Conservation (phyloP, 2,888 invertebrate genomes). For the Neuroscelio doddi region DNA sequence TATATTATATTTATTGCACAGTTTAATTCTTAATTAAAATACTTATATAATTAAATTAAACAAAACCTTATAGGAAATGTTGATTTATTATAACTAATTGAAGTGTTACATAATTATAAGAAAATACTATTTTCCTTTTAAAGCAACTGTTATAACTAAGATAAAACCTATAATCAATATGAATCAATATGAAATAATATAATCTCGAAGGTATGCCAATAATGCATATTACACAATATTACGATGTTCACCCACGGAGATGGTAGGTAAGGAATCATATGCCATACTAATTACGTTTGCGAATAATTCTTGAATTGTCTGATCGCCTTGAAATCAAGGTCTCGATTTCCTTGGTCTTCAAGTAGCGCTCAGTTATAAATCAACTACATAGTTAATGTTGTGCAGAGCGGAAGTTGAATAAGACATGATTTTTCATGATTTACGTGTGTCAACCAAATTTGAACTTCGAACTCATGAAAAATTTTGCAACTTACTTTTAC, state of each 20-base stretch:
- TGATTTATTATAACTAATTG: no score
- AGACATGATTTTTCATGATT: conserved; percentile 1
- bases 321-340: conserved; percentile 31
- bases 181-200: conserved; percentile 17
- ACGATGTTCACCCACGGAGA: conserved; percentile 30
- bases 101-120: no score
- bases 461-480: no score
- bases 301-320: conserved; percentile 23
- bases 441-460: no score
- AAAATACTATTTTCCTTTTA: no score
- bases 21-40: no score
- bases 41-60: no score
- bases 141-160: no score
- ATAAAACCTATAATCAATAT: no score
- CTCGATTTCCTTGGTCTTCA: conserved; percentile 27
- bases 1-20: no score
- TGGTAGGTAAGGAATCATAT: conserved; percentile 17
- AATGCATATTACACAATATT: conserved; percentile 32
- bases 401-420: conserved; percentile 20
- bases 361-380: conserved; percentile 1
- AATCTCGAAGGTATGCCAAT: conserved; percentile 15
- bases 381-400: neutral
- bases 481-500: no score
- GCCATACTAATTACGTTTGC: conserved; percentile 30
- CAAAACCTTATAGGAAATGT: no score